Base-by-base conservation (phyloP, 2,113 vertebrate species). In the Saguinus imperator region DNA sequence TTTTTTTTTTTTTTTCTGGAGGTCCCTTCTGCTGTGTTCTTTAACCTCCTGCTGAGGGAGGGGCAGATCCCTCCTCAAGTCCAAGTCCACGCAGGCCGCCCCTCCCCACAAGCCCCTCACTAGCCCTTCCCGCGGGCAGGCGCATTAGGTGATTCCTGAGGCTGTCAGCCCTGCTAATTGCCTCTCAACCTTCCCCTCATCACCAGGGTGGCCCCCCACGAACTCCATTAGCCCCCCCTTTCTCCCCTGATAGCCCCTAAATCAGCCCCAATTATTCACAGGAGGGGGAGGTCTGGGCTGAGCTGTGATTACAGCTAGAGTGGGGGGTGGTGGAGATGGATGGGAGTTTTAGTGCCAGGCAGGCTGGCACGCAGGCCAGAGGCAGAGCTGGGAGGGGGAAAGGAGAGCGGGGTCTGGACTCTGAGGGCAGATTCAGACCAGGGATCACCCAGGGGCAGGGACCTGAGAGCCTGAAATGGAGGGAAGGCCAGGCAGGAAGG, bases 141-240 rank as follows among this genome's bases (percentile, higher is more conserved):
- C 72, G 40, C 95, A 96, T 97, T 95, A 98, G 97, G 97, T 95
- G 97, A 96, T 85, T 97, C 96, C 95, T 48, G 57, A 93, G 97
- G 96, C 97, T 95, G 93, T 93, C 80, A 57, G 96, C 87, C 82
- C 92, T 35, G 96, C 95, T 98, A 98, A 98, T 98, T 98, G 98
- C 97, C 87, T 97, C 92, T 97, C 97, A 97, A 77, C 95, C 93
- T 95, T 94, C 81, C 93, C 79, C 91, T 96, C 95, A 58, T 96
- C 98, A 96, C 96, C 96, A 98, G 87, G 94, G 82, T 7, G 72
- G 79, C 94, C 95, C 95, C 96, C 97, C 91, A 94, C 23, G 80
- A 96, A 58, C 95, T 98, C 98, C 98, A 98, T 98, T 98, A 98
- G 95, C 96, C 95, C 87, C 92, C 95, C 90, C 89, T 1, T 73